A percentile compares a stretch with the other conserved stretches of the same genome.
Conservation (phyloP, 2,797 vertebrate species). For the Alectoris magna region DNA sequence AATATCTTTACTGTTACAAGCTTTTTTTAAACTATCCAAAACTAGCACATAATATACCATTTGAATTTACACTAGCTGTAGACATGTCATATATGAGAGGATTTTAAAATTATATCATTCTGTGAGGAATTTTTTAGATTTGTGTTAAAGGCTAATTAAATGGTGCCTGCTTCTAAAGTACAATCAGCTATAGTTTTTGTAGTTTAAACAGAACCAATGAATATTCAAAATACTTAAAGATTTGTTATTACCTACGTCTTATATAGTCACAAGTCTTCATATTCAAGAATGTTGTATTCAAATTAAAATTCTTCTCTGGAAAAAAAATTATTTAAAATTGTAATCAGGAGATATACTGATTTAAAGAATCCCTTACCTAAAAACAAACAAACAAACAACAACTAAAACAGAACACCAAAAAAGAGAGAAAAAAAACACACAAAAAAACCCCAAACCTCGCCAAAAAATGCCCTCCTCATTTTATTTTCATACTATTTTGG, state of each 20-base stretch:
- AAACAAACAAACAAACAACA: background rate
- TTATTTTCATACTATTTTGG: background rate
- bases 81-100: background rate
- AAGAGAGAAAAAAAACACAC: no score
- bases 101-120: background rate
- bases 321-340: background rate
- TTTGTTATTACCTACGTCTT: rapidly evolving
- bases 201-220: background rate
- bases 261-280: background rate
- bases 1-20: background rate
- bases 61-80: background rate
- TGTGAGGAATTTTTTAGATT: background rate
- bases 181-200: background rate
- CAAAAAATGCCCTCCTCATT: no score
- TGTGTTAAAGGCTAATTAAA: background rate
- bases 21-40: background rate
- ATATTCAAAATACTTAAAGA: background rate
- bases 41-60: background rate
- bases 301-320: background rate
- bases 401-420: background rate
- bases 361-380: background rate
- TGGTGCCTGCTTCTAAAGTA: background rate
- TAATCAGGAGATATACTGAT: background rate
- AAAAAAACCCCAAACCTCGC: background rate
- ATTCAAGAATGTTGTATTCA: background rate